Base-by-base conservation (phyloP, 2,113 vertebrate genomes). In the Dicaeum eximium region DNA sequence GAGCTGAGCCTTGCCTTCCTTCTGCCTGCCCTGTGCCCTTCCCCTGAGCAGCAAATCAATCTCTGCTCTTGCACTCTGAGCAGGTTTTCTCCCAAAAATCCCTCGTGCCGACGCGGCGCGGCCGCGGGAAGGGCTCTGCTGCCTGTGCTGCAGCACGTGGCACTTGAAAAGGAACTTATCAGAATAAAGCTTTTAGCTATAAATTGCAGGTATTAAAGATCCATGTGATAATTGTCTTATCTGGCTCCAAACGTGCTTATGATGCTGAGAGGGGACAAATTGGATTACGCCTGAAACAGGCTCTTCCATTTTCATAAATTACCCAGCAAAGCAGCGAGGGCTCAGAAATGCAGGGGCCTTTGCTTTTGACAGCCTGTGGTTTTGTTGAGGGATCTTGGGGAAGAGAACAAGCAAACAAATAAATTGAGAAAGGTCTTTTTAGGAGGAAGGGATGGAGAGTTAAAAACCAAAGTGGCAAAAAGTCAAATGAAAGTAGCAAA, bases 141-240 rank as follows among this genome's bases (percentile, higher is more conserved):
- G 47, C 51, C 81, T 4, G 15, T 2, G 67, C 75, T 62, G 21
- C 40, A 56, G 79, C 54, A 80, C 23, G 1, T 9, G 58, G 35
- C 88, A 7, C 95, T 86, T 42, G 82, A 69, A 90, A 92, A 93
- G 75, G 79, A 48, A 95, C 82, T 84, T 86, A 93, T 84, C 93
- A 71, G 93, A 93, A 61, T 28, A 48, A 61, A 88, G 85, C 86
- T 94, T 92, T 93, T 45, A 96, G 88, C 90, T 88, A 71, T 88
- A 81, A 96, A 96, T 88, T 95, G 93, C 93, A 96, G 82, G 88
- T 94, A 95, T 92, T 94, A 94, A 92, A 96, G 96, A 95, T 96
- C 93, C 53, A 5, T 88, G 93, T 90, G 88, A 94, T 97, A 92
- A 96, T 96, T 95, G 90, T 86, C 95, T 96, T 94, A 96, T 91